Conservation (phyloP, 2,888 invertebrate species). For the Drosophila falleni region DNA sequence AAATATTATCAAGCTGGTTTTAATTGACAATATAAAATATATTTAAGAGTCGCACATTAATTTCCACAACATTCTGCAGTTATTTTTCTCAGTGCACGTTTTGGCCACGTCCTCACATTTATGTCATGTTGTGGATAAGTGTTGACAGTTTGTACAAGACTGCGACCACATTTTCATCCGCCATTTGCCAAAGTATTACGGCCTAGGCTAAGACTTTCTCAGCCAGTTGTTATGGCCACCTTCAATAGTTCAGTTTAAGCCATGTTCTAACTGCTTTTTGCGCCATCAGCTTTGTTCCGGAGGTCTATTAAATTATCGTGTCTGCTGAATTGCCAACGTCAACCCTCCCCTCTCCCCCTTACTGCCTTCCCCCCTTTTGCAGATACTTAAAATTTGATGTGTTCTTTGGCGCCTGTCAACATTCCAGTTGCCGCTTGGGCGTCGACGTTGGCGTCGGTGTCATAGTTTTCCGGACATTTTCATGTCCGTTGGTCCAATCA, state of each 20-base stretch:
- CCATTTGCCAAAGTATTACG: slow-evolving; percentile 13
- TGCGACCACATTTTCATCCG: background rate
- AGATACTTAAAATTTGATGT: slow-evolving; percentile 55
- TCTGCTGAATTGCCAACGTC: slow-evolving; percentile 36
- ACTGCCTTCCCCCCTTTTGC: background rate
- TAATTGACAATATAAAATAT: background rate
- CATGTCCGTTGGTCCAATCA: slow-evolving; percentile 42
- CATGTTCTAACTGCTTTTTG: slow-evolving; percentile 28
- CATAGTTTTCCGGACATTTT: slow-evolving; percentile 34
- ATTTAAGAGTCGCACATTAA: background rate
- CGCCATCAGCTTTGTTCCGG: slow-evolving; percentile 41
- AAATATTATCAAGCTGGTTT: no score
- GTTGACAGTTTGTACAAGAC: slow-evolving; percentile 53
- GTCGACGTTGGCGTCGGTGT: slow-evolving; percentile 1
- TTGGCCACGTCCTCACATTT: slow-evolving; percentile 52
- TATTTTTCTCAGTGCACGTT: slow-evolving; percentile 28
- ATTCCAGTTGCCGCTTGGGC: slow-evolving; percentile 7
- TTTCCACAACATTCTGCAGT: background rate
- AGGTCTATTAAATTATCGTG: slow-evolving; percentile 70
- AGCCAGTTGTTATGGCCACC: slow-evolving; percentile 26
- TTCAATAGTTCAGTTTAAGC: slow-evolving; percentile 11
- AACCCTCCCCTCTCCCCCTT: background rate
- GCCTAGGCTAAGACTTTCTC: slow-evolving; percentile 16
- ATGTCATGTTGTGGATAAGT: slow-evolving; percentile 70
- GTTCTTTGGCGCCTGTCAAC: slow-evolving; percentile 41